phyloP scores from a whole-genome alignment of 2,888 invertebrate genomes.

The Eudasyphora cyanicolor region DNA sequence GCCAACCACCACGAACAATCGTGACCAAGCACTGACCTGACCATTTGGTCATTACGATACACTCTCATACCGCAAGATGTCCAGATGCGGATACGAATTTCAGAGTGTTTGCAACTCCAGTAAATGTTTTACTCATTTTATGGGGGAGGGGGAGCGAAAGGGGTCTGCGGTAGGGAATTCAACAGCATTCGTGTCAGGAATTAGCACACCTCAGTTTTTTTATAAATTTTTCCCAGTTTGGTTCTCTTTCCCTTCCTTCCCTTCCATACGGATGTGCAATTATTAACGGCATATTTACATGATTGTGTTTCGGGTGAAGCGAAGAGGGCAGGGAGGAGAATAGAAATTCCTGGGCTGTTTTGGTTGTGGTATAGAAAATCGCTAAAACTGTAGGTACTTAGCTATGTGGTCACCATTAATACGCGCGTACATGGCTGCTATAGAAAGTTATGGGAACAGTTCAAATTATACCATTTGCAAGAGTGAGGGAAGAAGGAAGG shows the following conservation, averaged over 20 bases:
- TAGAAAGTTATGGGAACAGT: not conserved
- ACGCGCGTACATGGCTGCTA: no score
- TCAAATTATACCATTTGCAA: not conserved
- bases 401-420: not conserved
- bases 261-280: slow-evolving; percentile 36
- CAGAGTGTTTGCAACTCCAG: not conserved
- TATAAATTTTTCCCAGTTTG: not conserved
- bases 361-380: not conserved
- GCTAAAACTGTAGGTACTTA: not conserved
- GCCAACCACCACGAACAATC: not conserved
- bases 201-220: slow-evolving; percentile 51
- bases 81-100: not conserved
- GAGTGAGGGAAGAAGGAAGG: no score
- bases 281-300: slow-evolving; percentile 56
- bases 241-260: not conserved
- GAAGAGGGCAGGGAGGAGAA: not conserved
- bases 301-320: slow-evolving; percentile 28
- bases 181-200: slow-evolving; percentile 51
- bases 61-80: not conserved
- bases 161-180: slow-evolving; percentile 21
- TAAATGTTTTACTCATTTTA: no score
- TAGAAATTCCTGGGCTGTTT: slow-evolving; percentile 35
- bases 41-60: not conserved
- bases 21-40: not conserved
- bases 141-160: no score